Conservation (phyloP, 2,888 invertebrate species). For the Acronicta psi region DNA sequence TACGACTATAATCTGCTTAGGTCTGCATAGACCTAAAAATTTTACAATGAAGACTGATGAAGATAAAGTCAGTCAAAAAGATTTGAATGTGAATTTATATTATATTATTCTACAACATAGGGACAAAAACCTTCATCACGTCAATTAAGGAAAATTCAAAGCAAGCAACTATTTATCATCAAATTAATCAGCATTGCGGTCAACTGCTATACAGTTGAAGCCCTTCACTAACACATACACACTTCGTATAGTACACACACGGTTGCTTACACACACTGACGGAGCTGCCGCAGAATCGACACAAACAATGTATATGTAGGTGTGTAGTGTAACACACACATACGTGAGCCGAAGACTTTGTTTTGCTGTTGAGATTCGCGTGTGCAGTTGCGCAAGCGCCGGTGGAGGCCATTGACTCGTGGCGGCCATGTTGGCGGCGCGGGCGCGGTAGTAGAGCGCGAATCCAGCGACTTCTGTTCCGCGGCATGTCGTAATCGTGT, state of each 20-base stretch:
- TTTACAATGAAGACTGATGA: too few species aligned
- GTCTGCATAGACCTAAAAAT: too few species aligned
- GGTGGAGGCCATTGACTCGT: slow-evolving; percentile 87
- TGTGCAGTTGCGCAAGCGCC: slow-evolving; percentile 87
- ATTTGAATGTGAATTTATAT: too few species aligned
- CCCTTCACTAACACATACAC: slow-evolving; percentile 77
- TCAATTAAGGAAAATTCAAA: slow-evolving; percentile 78
- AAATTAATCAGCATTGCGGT: slow-evolving; percentile 82
- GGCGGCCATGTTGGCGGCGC: slow-evolving; percentile 77
- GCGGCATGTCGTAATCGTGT: slow-evolving; percentile 78
- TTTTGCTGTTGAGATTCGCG: slow-evolving; percentile 89
- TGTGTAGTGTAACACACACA: slow-evolving; percentile 68
- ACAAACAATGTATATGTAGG: slow-evolving; percentile 61
- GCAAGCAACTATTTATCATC: slow-evolving; percentile 78
- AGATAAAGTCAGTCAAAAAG: too few species aligned
- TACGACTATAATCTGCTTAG: too few species aligned
- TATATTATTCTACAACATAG: slow-evolving; percentile 15
- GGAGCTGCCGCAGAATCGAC: slow-evolving; percentile 67
- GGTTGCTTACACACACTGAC: slow-evolving; percentile 52
- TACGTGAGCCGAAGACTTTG: slow-evolving; percentile 73
- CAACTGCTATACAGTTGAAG: slow-evolving; percentile 75
- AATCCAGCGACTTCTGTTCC: slow-evolving; percentile 81
- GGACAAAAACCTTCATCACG: slow-evolving; percentile 69
- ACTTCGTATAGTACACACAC: slow-evolving; percentile 41
- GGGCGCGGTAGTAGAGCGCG: slow-evolving; percentile 80